These are phyloP conservation scores for Porites cylindrica DNA, from an alignment of 92 coral and sea anemone genomes.

Conservation along the genomic window DNA sequence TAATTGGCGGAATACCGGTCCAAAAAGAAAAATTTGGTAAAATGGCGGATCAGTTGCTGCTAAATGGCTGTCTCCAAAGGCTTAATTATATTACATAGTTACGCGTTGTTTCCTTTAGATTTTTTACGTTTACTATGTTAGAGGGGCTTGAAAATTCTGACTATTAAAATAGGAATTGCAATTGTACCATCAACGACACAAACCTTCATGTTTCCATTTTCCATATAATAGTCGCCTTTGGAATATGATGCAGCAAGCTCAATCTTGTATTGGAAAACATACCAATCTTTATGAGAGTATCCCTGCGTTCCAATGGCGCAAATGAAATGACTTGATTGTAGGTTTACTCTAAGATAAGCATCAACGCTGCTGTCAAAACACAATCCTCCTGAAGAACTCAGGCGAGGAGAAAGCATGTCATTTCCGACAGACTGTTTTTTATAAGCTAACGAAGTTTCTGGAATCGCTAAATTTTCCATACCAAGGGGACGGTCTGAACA, in stretches of 20 bases:
- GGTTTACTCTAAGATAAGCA: slow-evolving; percentile 2
- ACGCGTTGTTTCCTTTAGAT: too few species aligned
- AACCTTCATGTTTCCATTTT: slow-evolving; percentile 25
- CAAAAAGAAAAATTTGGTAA: too few species aligned
- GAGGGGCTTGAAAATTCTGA: too few species aligned
- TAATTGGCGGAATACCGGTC: too few species aligned
- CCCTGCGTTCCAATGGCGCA: slow-evolving; percentile 51
- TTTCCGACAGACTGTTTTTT: too few species aligned
- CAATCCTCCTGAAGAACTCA: slow-evolving; percentile 27
- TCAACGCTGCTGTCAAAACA: background rate
- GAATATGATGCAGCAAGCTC: slow-evolving; percentile 3
- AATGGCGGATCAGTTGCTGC: too few species aligned
- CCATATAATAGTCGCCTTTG: slow-evolving; percentile 12
- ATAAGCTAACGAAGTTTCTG: background rate
- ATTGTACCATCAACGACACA: background rate
- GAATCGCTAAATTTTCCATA: slow-evolving; percentile 40
- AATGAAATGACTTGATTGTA: background rate
- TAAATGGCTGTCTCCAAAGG: too few species aligned
- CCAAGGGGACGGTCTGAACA: slow-evolving; percentile 31
- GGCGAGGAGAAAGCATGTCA: background rate
- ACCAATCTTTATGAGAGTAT: background rate
- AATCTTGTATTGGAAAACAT: background rate
- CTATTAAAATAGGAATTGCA: too few species aligned
- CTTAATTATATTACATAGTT: too few species aligned
- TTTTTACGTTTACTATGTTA: too few species aligned